phyloP scores from a whole-genome alignment of 2,888 invertebrate genomes.

The Cinara cedri region DNA sequence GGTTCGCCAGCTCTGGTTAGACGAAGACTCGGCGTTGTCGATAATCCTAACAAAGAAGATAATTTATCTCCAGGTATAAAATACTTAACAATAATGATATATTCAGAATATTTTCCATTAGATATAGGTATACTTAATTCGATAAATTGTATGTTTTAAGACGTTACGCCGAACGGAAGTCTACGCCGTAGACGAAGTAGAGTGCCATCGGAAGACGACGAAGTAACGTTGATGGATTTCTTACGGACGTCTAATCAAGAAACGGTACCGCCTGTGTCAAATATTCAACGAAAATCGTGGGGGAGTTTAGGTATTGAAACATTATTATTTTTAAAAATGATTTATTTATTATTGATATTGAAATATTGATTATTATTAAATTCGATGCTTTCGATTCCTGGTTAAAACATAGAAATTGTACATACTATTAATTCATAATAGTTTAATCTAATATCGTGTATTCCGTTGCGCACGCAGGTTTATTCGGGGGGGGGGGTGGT shows the following conservation, averaged over 20 bases:
- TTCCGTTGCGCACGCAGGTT: no score
- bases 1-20: conserved; percentile 74
- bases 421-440: no score
- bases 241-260: conserved; percentile 78
- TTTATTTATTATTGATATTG: no score
- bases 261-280: conserved; percentile 65
- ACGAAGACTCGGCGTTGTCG: conserved; percentile 70
- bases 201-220: conserved; percentile 82
- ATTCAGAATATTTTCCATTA: no score
- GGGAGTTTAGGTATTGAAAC: conserved; percentile 75
- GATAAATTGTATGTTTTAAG: conserved; percentile 63
- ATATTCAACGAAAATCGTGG: conserved; percentile 77
- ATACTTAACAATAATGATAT: neutral
- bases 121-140: no score
- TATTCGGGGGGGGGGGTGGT: no score
- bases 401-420: no score
- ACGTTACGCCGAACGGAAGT: conserved; percentile 89
- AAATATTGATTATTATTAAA: no score
- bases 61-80: conserved; percentile 61
- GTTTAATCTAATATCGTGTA: no score
- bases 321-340: no score
- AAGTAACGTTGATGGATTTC: conserved; percentile 85
- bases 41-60: conserved; percentile 64
- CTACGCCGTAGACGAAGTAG: conserved; percentile 80
- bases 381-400: no score